A percentile compares a stretch with the other conserved stretches of the same genome.
These are phyloP conservation scores for Bubalus kerabau DNA, from an alignment of 2,113 vertebrate genomes.

Conservation along the genomic window DNA sequence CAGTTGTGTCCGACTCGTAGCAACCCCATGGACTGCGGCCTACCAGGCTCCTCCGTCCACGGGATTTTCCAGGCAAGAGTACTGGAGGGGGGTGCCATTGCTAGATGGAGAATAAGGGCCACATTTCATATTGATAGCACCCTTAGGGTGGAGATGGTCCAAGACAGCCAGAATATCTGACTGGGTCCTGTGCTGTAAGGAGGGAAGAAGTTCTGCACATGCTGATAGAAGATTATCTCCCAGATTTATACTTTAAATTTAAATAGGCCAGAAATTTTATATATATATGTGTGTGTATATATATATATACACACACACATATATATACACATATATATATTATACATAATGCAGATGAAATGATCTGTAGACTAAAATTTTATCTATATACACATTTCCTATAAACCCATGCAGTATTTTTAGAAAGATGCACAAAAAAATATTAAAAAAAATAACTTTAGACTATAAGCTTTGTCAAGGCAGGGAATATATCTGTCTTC, in stretches of 20 bases:
- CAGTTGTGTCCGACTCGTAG: too few species aligned
- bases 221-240: not conserved
- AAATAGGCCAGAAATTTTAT: not conserved
- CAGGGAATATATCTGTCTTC: not conserved
- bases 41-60: too few species aligned
- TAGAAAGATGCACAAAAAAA: not conserved
- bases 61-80: too few species aligned
- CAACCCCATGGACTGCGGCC: too few species aligned
- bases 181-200: not conserved
- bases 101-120: not conserved
- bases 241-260: not conserved
- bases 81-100: too few species aligned
- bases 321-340: not conserved
- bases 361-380: not conserved
- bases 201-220: not conserved
- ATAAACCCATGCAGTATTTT: not conserved
- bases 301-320: not conserved
- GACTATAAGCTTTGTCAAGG: not conserved
- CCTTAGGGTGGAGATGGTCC: not conserved
- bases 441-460: not conserved
- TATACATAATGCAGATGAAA: not conserved
- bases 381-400: not conserved
- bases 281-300: rapidly evolving
- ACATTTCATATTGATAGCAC: not conserved
- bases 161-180: not conserved